Base-by-base conservation (phyloP, 2,888 invertebrate genomes). In the Pocota personata region DNA sequence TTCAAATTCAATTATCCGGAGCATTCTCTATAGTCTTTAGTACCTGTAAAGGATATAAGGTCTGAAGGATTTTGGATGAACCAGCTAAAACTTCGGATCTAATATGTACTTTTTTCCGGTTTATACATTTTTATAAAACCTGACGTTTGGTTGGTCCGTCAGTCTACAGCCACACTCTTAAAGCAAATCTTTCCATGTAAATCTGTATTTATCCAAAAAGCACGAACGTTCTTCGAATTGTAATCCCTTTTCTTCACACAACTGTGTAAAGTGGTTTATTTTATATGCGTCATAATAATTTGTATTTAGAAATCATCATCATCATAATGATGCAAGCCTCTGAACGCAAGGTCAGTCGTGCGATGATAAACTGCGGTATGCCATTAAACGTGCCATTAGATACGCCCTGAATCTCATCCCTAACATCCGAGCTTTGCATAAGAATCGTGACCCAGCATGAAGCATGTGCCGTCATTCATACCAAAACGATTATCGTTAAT, bases 401-500 rank as follows among this genome's bases (percentile, higher is more conserved):
- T 60, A 66, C 27, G 12, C 19, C 32, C 30, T 55, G 30, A 32
- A 64, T 37, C 46, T 14, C 58, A 43, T 12, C 19, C 52, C 37
- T 2, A 37, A 52, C 35, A 7, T 16, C 1, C 2, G n/a, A 40
- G 19, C 40, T 60, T 40, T 30, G 58, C 16, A 40, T 16, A 27
- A 71, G 16, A 64, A 60, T 64, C 71, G 55, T 71, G 64, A 27
- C 71, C 6, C 64, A 48, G 30, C 62, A 62, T 55, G 27, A 30
- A 46, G 40, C 60, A 69, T 77, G 77, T 77, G 77, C 77, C 69
- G 60, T 7, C 52, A 60, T 69, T 69, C 60, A 67, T 60, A 71
- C 78, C 78, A 62, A 79, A 79, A 35, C 71, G 78, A 79, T 79
- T 79, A 79, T 79, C 78, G 57, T 71, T 64, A 37, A 71, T 79